These are phyloP conservation scores for Anolis sagrei DNA, from an alignment of 2,113 vertebrate genomes.

Conservation along the genomic window DNA sequence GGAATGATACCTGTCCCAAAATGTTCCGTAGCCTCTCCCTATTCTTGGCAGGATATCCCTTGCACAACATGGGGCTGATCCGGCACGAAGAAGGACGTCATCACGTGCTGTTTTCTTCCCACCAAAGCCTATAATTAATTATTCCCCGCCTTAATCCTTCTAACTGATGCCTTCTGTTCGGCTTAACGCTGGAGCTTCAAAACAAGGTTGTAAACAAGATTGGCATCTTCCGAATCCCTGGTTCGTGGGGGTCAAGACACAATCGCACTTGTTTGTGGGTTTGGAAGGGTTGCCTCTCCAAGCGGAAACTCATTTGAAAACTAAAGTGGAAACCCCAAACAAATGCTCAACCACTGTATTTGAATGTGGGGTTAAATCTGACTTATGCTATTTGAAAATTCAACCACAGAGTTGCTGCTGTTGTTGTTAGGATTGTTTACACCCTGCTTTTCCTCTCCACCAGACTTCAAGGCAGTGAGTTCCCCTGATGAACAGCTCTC, in stretches of 20 bases:
- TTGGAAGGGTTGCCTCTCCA: background rate
- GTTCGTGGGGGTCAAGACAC: background rate
- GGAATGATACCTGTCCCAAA: background rate
- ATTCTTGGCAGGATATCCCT: background rate
- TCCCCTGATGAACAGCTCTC: too few relatives aligned
- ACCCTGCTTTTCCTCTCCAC: too few relatives aligned
- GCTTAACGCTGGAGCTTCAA: background rate
- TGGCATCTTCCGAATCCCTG: background rate
- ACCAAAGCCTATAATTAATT: slow-evolving; percentile 1
- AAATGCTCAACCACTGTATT: background rate
- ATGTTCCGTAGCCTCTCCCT: too few relatives aligned
- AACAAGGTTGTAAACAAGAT: background rate
- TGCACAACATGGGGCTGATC: too few relatives aligned
- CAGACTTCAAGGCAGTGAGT: too few relatives aligned
- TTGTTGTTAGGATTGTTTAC: too few relatives aligned
- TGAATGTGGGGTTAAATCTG: background rate
- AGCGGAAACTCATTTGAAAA: background rate
- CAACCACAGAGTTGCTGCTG: too few relatives aligned
- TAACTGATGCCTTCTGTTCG: background rate
- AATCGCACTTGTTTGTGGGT: background rate
- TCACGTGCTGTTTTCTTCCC: background rate
- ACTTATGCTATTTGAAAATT: too few relatives aligned
- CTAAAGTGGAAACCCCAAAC: background rate
- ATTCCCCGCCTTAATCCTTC: background rate
- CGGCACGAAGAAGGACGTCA: background rate